Conservation (phyloP, 2,797 vertebrate genomes). For the Novumbra hubbsi region DNA sequence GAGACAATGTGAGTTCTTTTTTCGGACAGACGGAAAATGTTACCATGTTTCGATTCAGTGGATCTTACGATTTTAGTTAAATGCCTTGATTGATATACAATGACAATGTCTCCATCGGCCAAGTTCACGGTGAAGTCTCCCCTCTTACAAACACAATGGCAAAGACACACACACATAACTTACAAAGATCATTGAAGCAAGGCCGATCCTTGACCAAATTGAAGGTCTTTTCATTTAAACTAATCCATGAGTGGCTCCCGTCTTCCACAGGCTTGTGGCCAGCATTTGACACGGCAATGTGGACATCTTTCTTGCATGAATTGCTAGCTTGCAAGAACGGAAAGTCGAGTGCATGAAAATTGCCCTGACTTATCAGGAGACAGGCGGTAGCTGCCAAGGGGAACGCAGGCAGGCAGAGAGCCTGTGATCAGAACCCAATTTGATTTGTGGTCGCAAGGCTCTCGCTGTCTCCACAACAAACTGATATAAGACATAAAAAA, state of each 20-base stretch:
- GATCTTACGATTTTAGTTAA: not conserved
- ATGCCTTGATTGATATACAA: not conserved
- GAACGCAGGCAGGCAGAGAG: constrained; percentile 16
- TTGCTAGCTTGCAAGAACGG: constrained; percentile 15
- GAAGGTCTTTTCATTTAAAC: constrained; percentile 25
- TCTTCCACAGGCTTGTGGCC: constrained; percentile 15
- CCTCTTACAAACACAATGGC: not conserved
- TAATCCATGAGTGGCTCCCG: constrained; percentile 15
- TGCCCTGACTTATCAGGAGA: constrained; percentile 13
- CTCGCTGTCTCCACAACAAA: constrained; percentile 21
- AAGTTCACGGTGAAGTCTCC: not conserved
- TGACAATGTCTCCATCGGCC: not conserved
- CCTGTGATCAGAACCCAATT: constrained; percentile 18
- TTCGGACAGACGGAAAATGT: not conserved
- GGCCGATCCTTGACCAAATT: constrained; percentile 19
- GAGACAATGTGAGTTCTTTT: not conserved
- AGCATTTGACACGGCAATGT: constrained; percentile 18
- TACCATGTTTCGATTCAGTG: not conserved
- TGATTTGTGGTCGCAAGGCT: constrained; percentile 22
- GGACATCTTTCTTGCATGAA: constrained; percentile 14
- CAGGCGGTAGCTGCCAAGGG: constrained; percentile 1
- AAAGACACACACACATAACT: constrained; percentile 12
- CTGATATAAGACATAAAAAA: not conserved
- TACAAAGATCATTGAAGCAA: constrained; percentile 14
- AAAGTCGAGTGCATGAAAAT: constrained; percentile 27